Evolutionary conservation across 64 coral and sea anemone species (phyloP).

Genomic region (Acropora tenuis): DNA sequence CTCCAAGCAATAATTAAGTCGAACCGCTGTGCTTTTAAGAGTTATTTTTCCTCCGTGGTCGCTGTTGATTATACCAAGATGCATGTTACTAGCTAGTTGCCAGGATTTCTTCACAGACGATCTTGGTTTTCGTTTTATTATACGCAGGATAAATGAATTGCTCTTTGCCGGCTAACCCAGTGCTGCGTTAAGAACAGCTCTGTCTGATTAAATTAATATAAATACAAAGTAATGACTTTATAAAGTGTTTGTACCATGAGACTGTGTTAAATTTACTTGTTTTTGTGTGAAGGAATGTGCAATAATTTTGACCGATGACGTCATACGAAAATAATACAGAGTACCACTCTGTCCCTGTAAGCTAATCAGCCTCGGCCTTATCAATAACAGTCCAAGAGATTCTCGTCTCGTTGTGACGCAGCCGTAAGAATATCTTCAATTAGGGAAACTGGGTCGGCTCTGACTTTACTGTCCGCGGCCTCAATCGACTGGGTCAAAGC

Average conservation of each 20-base stretch:
- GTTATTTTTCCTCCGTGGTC: no score
- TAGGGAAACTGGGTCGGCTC: constrained; percentile 70
- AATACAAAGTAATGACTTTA: neutral
- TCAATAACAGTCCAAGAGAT: constrained; percentile 91
- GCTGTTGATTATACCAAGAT: no score
- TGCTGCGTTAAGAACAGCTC: neutral
- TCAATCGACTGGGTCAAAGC: constrained; percentile 26
- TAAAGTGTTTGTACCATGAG: neutral
- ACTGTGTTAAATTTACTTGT: neutral
- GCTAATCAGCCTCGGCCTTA: no score
- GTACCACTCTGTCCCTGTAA: no score
- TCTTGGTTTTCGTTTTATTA: neutral
- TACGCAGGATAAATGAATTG: neutral
- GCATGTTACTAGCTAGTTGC: no score
- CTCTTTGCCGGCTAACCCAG: neutral
- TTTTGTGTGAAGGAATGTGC: neutral
- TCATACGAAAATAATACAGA: no score
- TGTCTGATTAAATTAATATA: neutral
- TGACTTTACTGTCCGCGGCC: constrained; percentile 56
- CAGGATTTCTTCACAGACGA: neutral
- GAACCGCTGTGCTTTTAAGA: no score
- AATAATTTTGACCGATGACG: neutral
- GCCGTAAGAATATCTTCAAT: constrained; percentile 76
- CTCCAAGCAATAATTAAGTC: no score
- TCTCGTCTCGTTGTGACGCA: constrained; percentile 59